These are phyloP conservation scores for Tachina lurida DNA, from an alignment of 2,888 invertebrate genomes.

Conservation along the genomic window DNA sequence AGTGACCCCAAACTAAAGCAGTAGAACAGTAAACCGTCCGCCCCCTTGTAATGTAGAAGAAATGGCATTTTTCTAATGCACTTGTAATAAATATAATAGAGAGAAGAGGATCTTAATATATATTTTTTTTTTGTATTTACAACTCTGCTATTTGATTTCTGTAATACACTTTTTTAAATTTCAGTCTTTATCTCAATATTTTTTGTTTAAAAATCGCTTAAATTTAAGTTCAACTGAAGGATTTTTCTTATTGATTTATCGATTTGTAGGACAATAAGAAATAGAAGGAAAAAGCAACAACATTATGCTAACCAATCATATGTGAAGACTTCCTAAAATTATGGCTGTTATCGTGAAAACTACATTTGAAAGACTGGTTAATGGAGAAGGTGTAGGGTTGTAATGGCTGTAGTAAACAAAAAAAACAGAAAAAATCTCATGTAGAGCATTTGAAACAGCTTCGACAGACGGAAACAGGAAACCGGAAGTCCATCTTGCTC, in stretches of 20 bases:
- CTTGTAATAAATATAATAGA: background rate
- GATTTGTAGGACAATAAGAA: slow-evolving; percentile 12
- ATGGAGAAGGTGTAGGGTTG: slow-evolving; percentile 19
- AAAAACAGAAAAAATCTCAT: slow-evolving; percentile 53
- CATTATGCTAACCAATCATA: slow-evolving; percentile 46
- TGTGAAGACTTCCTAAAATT: slow-evolving; percentile 61
- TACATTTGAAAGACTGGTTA: slow-evolving; percentile 41
- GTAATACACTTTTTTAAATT: too few relatives aligned
- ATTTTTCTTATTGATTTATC: slow-evolving; percentile 24
- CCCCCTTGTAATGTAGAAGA: background rate
- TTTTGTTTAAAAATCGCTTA: background rate
- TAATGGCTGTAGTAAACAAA: slow-evolving; percentile 22
- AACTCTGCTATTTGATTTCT: too few relatives aligned
- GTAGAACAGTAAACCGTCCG: background rate
- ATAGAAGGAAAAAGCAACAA: slow-evolving; percentile 1
- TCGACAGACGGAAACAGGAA: slow-evolving; percentile 82
- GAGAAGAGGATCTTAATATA: too few relatives aligned
- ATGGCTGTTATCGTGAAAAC: slow-evolving; percentile 51
- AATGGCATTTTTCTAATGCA: background rate
- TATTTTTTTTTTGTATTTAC: too few relatives aligned
- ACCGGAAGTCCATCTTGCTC: slow-evolving; percentile 83
- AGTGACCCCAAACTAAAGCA: slow-evolving; percentile 4
- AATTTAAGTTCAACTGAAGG: background rate
- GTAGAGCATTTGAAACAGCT: slow-evolving; percentile 72
- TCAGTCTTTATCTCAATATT: background rate